These are phyloP conservation scores for Montipora capricornis DNA, from an alignment of 64 coral and sea anemone species.

Conservation along the genomic window DNA sequence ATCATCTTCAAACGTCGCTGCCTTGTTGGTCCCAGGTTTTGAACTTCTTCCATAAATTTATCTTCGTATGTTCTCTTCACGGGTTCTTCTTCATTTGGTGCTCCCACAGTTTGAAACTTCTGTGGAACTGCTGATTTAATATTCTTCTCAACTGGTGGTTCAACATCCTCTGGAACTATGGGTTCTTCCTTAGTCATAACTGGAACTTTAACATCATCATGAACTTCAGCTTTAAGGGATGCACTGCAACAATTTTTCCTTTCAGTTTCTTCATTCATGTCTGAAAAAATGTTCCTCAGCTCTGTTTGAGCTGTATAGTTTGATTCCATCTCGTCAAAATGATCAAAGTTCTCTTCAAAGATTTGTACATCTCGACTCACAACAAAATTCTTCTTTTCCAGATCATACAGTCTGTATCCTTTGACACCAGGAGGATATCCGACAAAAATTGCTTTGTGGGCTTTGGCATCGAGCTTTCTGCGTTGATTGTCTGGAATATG, in stretches of 20 bases:
- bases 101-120: conserved; percentile 61
- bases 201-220: not conserved
- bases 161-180: not conserved
- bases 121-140: conserved; percentile 4
- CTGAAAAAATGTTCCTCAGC: conserved; percentile 5
- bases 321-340: conserved; percentile 2
- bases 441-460: conserved; percentile 76
- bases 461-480: conserved; percentile 80
- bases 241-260: conserved; percentile 28
- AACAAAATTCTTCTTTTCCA: conserved; percentile 66
- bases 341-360: conserved; percentile 62
- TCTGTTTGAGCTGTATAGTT: not conserved
- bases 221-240: not conserved
- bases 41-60: conserved; percentile 74
- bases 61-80: conserved; percentile 69
- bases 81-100: conserved; percentile 48
- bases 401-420: conserved; percentile 18
- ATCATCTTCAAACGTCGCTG: conserved; percentile 34
- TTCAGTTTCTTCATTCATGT: not conserved
- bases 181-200: conserved; percentile 26
- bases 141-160: not conserved
- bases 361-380: conserved; percentile 16
- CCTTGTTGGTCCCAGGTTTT: conserved; percentile 63
- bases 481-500: conserved; percentile 55
- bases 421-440: conserved; percentile 69